phyloP scores from a whole-genome alignment of 1,140 invertebrate species.

The Ceratina australensis region DNA sequence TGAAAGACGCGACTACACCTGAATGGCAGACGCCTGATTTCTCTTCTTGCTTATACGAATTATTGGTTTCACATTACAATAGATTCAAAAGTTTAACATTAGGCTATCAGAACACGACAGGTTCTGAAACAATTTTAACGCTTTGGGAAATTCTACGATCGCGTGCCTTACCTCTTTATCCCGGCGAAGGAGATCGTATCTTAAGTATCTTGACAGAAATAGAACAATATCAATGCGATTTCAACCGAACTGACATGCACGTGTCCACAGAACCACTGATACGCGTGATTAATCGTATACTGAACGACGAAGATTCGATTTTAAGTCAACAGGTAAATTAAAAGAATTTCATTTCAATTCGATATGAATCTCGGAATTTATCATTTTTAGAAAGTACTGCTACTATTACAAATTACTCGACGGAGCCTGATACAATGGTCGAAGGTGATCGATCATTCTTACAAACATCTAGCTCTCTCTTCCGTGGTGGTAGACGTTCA shows the following conservation, averaged over 20 bases:
- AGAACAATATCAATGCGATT: conserved; percentile 77
- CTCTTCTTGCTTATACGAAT: conserved; percentile 84
- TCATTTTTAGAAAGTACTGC: conserved; percentile 69
- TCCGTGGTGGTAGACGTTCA: conserved; percentile 70
- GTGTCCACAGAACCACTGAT: conserved; percentile 76
- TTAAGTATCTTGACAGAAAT: conserved; percentile 78
- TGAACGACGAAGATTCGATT: conserved; percentile 77
- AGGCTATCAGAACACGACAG: conserved; percentile 83
- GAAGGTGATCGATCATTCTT: conserved; percentile 45
- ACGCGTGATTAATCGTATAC: conserved; percentile 78
- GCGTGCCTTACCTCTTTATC: conserved; percentile 77
- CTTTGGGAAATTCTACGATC: conserved; percentile 79
- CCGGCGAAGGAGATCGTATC: conserved; percentile 81
- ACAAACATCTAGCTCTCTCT: conserved; percentile 63
- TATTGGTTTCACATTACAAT: conserved; percentile 83
- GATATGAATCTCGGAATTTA: neutral
- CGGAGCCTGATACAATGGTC: conserved; percentile 70
- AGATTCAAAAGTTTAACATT: conserved; percentile 83
- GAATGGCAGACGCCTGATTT: conserved; percentile 88
- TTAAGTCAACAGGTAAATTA: conserved; percentile 78
- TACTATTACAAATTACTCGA: conserved; percentile 70
- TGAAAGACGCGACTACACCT: conserved; percentile 82
- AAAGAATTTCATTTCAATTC: neutral
- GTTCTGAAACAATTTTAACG: conserved; percentile 78
- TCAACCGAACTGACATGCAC: conserved; percentile 69